Conservation (phyloP, 2,113 vertebrate genomes). For the Marmota flaviventris region DNA sequence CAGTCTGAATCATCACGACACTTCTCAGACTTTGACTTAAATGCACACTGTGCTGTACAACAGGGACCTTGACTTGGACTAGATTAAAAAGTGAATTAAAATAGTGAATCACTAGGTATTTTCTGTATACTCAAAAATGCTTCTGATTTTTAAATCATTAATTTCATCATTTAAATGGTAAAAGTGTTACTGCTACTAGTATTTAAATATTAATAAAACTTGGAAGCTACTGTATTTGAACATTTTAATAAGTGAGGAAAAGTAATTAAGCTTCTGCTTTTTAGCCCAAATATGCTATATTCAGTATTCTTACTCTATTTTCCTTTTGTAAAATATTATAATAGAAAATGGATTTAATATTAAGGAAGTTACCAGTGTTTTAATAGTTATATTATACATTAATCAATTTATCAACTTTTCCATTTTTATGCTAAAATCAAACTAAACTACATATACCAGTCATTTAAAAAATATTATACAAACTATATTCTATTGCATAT, state of each 20-base stretch:
- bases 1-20: constrained; percentile 95
- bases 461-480: constrained; percentile 31
- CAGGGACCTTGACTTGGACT: constrained; percentile 98
- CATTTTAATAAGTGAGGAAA: not conserved
- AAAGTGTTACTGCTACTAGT: not conserved
- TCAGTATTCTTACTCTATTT: not conserved
- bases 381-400: not conserved
- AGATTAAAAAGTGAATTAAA: not conserved
- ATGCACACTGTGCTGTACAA: constrained; percentile 91
- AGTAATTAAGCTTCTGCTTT: not conserved
- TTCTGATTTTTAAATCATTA: constrained; percentile 17
- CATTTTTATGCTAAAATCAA: constrained; percentile 55
- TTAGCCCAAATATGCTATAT: not conserved
- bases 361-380: constrained; percentile 28
- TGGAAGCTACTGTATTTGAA: constrained; percentile 13
- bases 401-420: constrained; percentile 19
- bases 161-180: constrained; percentile 29
- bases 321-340: not conserved
- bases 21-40: constrained; percentile 85
- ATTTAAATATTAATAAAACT: constrained; percentile 1
- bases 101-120: not conserved
- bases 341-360: constrained; percentile 21
- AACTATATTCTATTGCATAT: constrained; percentile 12
- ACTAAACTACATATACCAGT: not conserved
- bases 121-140: not conserved